A percentile compares a stretch with the other conserved stretches of the same genome.
Conservation (phyloP, 1,140 invertebrate species). For the Stenopsyche tienmushanensis region DNA sequence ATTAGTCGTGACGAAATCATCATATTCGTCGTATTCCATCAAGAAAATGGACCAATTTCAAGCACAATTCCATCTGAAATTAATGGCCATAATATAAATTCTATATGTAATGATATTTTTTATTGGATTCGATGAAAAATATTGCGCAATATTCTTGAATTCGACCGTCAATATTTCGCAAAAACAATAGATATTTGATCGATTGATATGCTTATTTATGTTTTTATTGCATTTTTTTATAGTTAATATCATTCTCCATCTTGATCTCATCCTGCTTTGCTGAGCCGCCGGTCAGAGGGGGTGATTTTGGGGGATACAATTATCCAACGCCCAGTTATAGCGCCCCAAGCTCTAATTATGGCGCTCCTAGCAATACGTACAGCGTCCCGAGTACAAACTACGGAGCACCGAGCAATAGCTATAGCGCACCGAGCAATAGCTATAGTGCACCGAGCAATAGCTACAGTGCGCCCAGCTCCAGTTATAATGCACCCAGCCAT, state of each 20-base stretch:
- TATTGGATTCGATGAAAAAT: too few species aligned
- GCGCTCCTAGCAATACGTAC: constrained; percentile 25
- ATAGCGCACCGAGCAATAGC: constrained; percentile 20
- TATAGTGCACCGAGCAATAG: constrained; percentile 21
- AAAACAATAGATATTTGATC: too few species aligned
- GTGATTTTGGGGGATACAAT: constrained; percentile 32
- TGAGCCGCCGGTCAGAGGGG: constrained; percentile 32
- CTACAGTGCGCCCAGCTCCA: constrained; percentile 22
- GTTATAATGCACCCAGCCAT: constrained; percentile 24
- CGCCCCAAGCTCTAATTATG: constrained; percentile 22
- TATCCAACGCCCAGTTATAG: constrained; percentile 29
- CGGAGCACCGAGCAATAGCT: constrained; percentile 15
- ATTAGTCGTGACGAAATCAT: too few species aligned
- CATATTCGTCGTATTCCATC: too few species aligned
- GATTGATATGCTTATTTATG: too few species aligned
- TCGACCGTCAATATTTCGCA: too few species aligned
- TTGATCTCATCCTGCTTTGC: constrained; percentile 16
- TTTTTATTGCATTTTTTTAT: too few species aligned
- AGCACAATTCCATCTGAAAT: too few species aligned
- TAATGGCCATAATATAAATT: too few species aligned
- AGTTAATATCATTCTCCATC: constrained; percentile 24
- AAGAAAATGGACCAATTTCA: too few species aligned
- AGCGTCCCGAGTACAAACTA: constrained; percentile 14
- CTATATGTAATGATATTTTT: too few species aligned
- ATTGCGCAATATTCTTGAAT: too few species aligned